Evolutionary conservation across 2,888 invertebrate species (phyloP).

Genomic region (Entomobrya proxima): DNA sequence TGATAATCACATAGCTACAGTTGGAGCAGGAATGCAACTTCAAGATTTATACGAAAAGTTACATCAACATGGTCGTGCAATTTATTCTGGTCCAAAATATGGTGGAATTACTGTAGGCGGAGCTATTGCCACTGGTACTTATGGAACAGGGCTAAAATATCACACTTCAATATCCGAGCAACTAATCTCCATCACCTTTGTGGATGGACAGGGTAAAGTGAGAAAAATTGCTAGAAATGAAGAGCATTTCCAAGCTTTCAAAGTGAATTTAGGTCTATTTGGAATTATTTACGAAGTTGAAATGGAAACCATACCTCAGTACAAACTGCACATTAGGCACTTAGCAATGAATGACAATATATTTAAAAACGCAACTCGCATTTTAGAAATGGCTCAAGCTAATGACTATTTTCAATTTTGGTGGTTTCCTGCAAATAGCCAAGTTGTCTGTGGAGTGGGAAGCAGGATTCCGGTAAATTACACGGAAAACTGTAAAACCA

Average conservation of each 20-base stretch:
- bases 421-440: constrained; percentile 43
- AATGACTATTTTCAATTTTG: constrained; percentile 54
- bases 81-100: background rate
- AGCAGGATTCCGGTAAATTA: background rate
- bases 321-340: constrained; percentile 51
- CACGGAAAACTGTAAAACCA: constrained; percentile 34
- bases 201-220: constrained; percentile 16
- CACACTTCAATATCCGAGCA: background rate
- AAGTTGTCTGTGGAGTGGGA: constrained; percentile 5
- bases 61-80: background rate
- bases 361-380: constrained; percentile 7
- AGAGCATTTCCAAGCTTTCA: constrained; percentile 39
- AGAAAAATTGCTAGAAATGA: constrained; percentile 7
- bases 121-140: constrained; percentile 14
- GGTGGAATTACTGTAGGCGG: constrained; percentile 38
- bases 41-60: background rate
- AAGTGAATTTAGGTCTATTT: constrained; percentile 54
- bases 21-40: background rate
- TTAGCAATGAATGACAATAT: constrained; percentile 20
- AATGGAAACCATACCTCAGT: constrained; percentile 41
- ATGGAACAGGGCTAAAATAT: constrained; percentile 3
- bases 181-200: background rate
- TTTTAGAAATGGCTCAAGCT: background rate
- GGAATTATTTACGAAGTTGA: constrained; percentile 53
- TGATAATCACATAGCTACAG: background rate